phyloP scores from a whole-genome alignment of 2,797 vertebrate genomes.

The Takifugu rubripes region DNA sequence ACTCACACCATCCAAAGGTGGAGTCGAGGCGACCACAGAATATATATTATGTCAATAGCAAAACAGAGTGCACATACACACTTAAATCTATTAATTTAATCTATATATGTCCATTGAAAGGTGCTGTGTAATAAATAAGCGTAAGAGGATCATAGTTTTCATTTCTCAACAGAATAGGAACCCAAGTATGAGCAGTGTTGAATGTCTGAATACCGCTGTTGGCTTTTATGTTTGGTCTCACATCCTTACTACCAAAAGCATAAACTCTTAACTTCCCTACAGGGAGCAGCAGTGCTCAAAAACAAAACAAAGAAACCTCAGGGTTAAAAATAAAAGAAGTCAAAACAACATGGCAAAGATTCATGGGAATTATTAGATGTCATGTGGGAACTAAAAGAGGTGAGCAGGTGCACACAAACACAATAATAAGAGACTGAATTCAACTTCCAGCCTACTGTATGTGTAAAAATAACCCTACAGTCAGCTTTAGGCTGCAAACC shows the following conservation, averaged over 20 bases:
- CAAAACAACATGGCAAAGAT: slow-evolving; percentile 55
- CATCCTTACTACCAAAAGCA: slow-evolving; percentile 10
- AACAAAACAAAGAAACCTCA: slow-evolving; percentile 61
- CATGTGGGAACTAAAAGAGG: slow-evolving; percentile 49
- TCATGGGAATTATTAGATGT: slow-evolving; percentile 59
- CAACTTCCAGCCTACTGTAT: slow-evolving; percentile 39
- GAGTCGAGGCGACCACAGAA: slow-evolving; percentile 4
- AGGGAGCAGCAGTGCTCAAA: slow-evolving; percentile 33
- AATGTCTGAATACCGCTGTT: slow-evolving; percentile 11
- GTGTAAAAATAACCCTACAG: slow-evolving; percentile 47
- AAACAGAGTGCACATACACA: slow-evolving; percentile 8
- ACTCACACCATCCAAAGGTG: too few relatives aligned
- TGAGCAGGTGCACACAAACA: slow-evolving; percentile 45
- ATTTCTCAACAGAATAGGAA: slow-evolving; percentile 15
- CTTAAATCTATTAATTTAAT: too few relatives aligned
- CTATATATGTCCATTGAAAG: slow-evolving; percentile 21
- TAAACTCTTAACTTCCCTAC: slow-evolving; percentile 30
- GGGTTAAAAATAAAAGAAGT: slow-evolving; percentile 43
- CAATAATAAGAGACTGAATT: slow-evolving; percentile 34
- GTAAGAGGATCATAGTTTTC: slow-evolving; percentile 5
- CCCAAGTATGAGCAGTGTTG: background rate
- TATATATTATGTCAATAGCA: slow-evolving; percentile 50
- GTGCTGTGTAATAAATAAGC: slow-evolving; percentile 20
- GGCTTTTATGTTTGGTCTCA: slow-evolving; percentile 11
- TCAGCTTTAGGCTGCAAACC: slow-evolving; percentile 67